Evolutionary conservation across 2,113 vertebrate genomes (phyloP).

Genomic region (Syrmaticus mikado): DNA sequence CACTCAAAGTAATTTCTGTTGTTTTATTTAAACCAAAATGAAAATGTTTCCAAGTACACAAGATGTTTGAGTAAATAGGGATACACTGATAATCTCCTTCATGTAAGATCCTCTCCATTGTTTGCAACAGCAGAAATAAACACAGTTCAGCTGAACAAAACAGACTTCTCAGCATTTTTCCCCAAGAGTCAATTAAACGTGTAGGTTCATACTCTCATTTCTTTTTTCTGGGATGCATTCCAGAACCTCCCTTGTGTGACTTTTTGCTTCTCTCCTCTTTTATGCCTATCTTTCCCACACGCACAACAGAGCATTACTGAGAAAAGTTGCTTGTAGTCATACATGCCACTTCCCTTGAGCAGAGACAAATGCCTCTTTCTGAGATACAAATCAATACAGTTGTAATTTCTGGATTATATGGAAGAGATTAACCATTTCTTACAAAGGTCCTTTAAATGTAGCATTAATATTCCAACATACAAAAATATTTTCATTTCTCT

Average conservation of each 20-base stretch:
- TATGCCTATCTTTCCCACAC: background rate
- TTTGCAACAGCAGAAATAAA: background rate
- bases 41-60: background rate
- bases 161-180: background rate
- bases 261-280: background rate
- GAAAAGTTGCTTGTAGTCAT: background rate
- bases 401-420: background rate
- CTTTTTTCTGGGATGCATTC: background rate
- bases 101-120: background rate
- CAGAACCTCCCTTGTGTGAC: background rate
- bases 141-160: fast-evolving
- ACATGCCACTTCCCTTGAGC: background rate
- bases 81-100: fast-evolving
- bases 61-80: background rate
- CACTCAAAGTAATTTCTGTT: background rate
- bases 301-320: background rate
- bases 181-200: background rate
- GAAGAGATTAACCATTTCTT: background rate
- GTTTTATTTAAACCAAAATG: background rate
- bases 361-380: background rate
- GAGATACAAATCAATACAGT: background rate
- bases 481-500: background rate
- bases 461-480: background rate
- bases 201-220: background rate
- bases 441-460: fast-evolving